Evolutionary conservation across 2,888 invertebrate genomes (phyloP), one percentile per base, ranked within the genome.

Genomic region (Meiosimyza decipiens): DNA sequence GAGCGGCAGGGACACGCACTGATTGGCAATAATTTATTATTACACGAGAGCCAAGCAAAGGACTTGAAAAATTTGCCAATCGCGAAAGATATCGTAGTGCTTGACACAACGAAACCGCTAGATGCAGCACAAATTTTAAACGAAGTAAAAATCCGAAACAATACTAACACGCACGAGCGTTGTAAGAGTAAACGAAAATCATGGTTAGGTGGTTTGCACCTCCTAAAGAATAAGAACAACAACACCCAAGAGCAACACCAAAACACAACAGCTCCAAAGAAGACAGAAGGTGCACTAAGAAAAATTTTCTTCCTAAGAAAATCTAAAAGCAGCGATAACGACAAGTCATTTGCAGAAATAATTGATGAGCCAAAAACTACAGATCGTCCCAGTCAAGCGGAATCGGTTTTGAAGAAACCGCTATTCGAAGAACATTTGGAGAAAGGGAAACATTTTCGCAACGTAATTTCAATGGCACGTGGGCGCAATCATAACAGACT

Each of bases 381-480:
- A 16, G 13, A 54, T 6, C 54, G 40, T 5, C 33, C 40, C 28
- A 18, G 59, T 22, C 60, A 18, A 9, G 54, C 33, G 4, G 51
- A 50, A 55, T 18, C 50, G 55, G 12, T 22, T 9, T 51, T 51
- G 6, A 16, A 55, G 12, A 59, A 13, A 15, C 11, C 54, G 72
- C 40, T 70, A 62, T n/a, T 40, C 47, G n/a, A 49, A 49, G 49
- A 47, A 50, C n/a, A 47, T 50, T 79, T 83, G 75, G 81, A 82
- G 76, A 82, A 80, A 76, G 82, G 84, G 79, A 82, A 84, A 73
- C 83, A 83, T 70, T 82, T 84, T 77, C 79, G 85, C 63, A 82
- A 80, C 79, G 84, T 84, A 73, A 82, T 85, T 77, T 84, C 84
- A 82, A 87, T 87, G 87, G 87, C 86, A 76, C 86, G 86, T 78